Conservation (phyloP, 1,140 invertebrate genomes). For the Drosophila tristis region DNA sequence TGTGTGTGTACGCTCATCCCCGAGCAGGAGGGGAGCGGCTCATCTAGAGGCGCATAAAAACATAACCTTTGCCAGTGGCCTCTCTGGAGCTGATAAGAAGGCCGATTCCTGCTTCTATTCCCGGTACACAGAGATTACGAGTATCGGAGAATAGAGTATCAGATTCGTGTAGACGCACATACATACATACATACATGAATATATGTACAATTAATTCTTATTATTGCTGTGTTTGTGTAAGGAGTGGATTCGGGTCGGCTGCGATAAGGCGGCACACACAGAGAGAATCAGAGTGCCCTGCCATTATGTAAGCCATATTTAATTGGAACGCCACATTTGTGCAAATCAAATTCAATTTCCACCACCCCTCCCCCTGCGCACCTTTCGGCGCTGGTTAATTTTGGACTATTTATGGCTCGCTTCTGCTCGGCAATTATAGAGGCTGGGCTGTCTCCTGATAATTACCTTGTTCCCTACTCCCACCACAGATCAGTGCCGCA, state of each 20-base stretch:
- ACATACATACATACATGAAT: too few relatives aligned
- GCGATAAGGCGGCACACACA: not conserved
- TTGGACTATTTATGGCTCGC: too few relatives aligned
- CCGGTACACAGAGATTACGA: too few relatives aligned
- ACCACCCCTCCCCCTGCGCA: constrained; percentile 6
- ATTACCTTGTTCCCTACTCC: too few relatives aligned
- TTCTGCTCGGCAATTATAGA: constrained; percentile 3
- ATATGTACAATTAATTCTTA: too few relatives aligned
- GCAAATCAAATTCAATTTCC: constrained; percentile 27
- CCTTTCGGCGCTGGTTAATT: constrained; percentile 10
- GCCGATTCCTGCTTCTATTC: too few relatives aligned
- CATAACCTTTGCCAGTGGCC: constrained; percentile 69
- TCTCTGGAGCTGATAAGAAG: constrained; percentile 65
- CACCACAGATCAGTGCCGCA: too few relatives aligned
- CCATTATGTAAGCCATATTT: constrained; percentile 37
- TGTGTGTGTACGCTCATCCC: too few relatives aligned
- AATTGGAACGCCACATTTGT: constrained; percentile 17
- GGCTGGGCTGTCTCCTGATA: too few relatives aligned
- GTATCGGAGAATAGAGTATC: too few relatives aligned
- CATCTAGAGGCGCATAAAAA: constrained; percentile 34
- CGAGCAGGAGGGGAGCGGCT: not conserved
- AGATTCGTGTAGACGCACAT: too few relatives aligned
- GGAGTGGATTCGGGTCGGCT: constrained; percentile 51
- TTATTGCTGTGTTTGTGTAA: constrained; percentile 27
- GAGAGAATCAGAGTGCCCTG: not conserved